phyloP scores from a whole-genome alignment of 2,797 vertebrate species.

The Loriculus beryllinus region DNA sequence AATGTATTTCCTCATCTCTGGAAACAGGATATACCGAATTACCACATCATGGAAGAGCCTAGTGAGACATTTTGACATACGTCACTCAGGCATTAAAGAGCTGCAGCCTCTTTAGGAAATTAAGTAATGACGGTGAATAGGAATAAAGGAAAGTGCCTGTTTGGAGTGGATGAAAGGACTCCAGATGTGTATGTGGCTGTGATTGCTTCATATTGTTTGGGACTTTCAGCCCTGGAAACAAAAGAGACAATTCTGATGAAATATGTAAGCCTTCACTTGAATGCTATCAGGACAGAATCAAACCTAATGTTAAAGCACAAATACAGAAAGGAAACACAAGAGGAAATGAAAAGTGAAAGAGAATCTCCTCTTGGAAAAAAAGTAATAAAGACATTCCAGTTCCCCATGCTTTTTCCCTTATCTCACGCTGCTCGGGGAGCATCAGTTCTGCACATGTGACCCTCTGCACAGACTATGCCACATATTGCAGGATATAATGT shows the following conservation, averaged over 20 bases:
- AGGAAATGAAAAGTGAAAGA: conserved; percentile 41
- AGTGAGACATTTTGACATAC: conserved; percentile 15
- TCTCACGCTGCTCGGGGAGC: neutral
- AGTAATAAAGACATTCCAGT: conserved; percentile 7
- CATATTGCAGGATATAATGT: neutral
- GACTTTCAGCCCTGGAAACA: conserved; percentile 15
- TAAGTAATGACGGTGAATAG: conserved; percentile 42
- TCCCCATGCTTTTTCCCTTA: neutral
- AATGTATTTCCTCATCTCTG: conserved; percentile 41
- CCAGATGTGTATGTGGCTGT: neutral
- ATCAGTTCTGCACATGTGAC: neutral
- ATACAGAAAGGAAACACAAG: conserved; percentile 12
- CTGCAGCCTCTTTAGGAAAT: conserved; percentile 18
- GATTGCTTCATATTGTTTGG: conserved; percentile 35
- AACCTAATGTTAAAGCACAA: conserved; percentile 26
- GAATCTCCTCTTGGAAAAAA: neutral
- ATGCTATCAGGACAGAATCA: conserved; percentile 27
- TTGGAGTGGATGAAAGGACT: conserved; percentile 5
- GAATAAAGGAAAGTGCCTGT: conserved; percentile 9
- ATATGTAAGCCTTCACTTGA: conserved; percentile 1
- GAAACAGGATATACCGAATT: conserved; percentile 59
- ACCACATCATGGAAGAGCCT: conserved; percentile 43
- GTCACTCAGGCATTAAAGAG: neutral
- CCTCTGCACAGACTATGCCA: neutral
- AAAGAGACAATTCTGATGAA: conserved; percentile 1